Evolutionary conservation across 2,888 invertebrate species (phyloP), one percentile per base, ranked within the genome.

Genomic region (Melinaea marsaeus): DNA sequence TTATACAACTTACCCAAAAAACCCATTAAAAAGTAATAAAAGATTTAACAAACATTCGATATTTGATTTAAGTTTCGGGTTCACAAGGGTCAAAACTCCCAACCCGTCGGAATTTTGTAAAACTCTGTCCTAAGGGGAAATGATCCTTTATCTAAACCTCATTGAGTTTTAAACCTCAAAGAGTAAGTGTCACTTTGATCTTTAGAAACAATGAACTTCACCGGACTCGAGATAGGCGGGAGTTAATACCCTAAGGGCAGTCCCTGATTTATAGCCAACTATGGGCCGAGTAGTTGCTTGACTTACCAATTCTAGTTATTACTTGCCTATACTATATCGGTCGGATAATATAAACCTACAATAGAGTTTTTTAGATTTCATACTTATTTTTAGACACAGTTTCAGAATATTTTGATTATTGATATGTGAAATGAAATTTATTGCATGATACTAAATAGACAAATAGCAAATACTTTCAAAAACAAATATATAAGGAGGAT

Each of bases 181-280:
- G 68, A 66, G 55, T 46, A 62, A 68, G 59, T 72, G 65, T 71
- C 67, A 63, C 67, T 69, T 72, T 69, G 69, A 70, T 71, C 65
- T 69, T 68, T 65, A 65, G 57, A 68, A 68, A 72, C 69, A n/a
- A 69, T 69, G 66, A 66, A 64, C 47, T 61, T 58, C 42, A 42
- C 55, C 64, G 61, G 59, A 60, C 61, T 68, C 51, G 58, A 70
- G 62, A 67, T 66, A 66, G 65, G 63, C 60, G 59, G 58, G 58
- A 68, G 60, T 65, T 69, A 68, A 68, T 65, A 68, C 67, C 69
- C 64, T 57, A 56, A 60, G 63, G 60, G 55, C 37, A 51, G n/a
- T 46, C 47, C 57, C 33, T 61, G 60, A 61, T 58, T 61, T 60
- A 64, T 54, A 57, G 54, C 57, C 54, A 61, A 58, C 42, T 54